Percentiles rank a stretch among this genome's conserved stretches.
Evolutionary conservation across 2,888 invertebrate species (phyloP).

Genomic region (Oscheius sp.): DNA sequence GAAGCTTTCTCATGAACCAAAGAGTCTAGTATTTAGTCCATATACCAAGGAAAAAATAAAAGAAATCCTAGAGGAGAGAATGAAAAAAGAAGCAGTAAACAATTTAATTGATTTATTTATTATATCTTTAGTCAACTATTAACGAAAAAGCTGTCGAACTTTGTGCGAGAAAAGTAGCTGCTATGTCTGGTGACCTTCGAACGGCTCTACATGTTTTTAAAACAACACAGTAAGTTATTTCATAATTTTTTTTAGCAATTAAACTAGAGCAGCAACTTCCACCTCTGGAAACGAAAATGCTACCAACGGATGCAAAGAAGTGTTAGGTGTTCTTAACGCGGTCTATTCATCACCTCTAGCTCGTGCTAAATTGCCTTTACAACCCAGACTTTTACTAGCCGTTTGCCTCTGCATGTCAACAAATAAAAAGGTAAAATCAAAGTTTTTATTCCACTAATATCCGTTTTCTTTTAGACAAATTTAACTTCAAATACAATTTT

Average conservation of each 20-base stretch:
- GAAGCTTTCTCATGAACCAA: slow-evolving; percentile 77
- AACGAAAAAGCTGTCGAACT: slow-evolving; percentile 87
- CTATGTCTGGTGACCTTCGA: slow-evolving; percentile 91
- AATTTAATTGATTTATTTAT: not conserved
- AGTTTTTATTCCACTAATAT: not conserved
- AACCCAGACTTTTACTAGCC: slow-evolving; percentile 51
- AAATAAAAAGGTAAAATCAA: slow-evolving; percentile 43
- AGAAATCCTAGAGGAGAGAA: slow-evolving; percentile 82
- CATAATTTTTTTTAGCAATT: not conserved
- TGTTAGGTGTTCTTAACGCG: slow-evolving; percentile 54
- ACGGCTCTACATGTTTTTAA: slow-evolving; percentile 88
- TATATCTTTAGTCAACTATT: slow-evolving; percentile 67
- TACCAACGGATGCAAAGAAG: slow-evolving; percentile 50
- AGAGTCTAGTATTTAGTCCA: slow-evolving; percentile 86
- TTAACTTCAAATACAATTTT: slow-evolving; percentile 46
- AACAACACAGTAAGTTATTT: slow-evolving; percentile 53
- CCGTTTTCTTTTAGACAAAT: slow-evolving; percentile 30
- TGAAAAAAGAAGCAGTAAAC: slow-evolving; percentile 72
- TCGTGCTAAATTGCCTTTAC: slow-evolving; percentile 58
- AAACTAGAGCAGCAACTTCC: slow-evolving; percentile 14
- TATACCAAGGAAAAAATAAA: slow-evolving; percentile 89
- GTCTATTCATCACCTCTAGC: slow-evolving; percentile 61
- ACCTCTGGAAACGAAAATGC: not conserved
- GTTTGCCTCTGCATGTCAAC: slow-evolving; percentile 47
- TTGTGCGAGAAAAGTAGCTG: slow-evolving; percentile 91